phyloP scores from a whole-genome alignment of 2,888 invertebrate species.

The Watsonalla binaria region DNA sequence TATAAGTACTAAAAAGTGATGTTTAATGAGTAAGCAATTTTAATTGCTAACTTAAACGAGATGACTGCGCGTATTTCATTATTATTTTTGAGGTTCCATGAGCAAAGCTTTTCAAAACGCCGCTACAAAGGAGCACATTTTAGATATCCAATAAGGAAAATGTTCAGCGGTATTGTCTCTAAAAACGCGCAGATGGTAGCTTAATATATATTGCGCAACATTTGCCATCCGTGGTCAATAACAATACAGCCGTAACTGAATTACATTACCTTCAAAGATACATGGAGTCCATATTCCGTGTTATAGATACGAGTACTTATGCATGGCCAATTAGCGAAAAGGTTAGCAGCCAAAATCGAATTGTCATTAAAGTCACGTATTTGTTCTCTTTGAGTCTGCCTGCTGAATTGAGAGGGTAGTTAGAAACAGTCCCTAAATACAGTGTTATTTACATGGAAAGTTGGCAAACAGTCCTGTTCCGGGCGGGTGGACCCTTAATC shows the following conservation, averaged over 20 bases:
- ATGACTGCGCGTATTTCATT: not conserved
- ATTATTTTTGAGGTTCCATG: not conserved
- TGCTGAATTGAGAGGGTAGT: conserved; percentile 21
- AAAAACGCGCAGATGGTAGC: conserved; percentile 1
- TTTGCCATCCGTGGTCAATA: not conserved
- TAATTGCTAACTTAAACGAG: no score
- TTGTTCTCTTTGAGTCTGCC: conserved; percentile 21
- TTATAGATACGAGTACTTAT: conserved; percentile 3
- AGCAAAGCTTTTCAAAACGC: not conserved
- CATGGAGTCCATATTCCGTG: not conserved
- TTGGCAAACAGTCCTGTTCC: conserved; percentile 23
- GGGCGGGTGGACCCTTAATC: conserved; percentile 29
- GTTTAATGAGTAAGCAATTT: not conserved
- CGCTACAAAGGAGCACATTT: not conserved
- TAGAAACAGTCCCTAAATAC: conserved; percentile 22
- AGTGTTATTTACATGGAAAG: conserved; percentile 32
- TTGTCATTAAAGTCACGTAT: conserved; percentile 23
- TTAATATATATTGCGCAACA: not conserved
- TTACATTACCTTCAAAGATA: not conserved
- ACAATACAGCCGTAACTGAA: not conserved
- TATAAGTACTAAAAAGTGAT: no score
- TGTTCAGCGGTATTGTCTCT: not conserved
- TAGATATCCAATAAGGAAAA: conserved; percentile 3
- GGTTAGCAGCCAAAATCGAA: conserved; percentile 2
- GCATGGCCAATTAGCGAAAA: conserved; percentile 6